Conservation (phyloP, 35 echinoderm and acorn worm genomes). For the Apostichopus japonicus region DNA sequence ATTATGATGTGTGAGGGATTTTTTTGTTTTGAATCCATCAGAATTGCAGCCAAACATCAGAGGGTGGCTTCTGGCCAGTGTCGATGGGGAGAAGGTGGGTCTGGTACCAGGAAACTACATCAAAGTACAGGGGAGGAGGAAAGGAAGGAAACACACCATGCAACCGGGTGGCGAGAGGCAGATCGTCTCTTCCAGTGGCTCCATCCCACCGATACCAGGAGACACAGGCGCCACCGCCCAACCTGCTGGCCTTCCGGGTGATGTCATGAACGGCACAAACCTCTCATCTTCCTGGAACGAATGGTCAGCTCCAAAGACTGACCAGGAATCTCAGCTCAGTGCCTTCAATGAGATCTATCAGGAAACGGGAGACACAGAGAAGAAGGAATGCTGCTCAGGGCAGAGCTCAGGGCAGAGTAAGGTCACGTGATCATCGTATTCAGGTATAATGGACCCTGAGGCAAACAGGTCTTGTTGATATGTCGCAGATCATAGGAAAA, state of each 20-base stretch:
- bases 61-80: constrained; percentile 94
- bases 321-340: constrained; percentile 16
- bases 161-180: neutral
- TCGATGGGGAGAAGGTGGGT: constrained; percentile 64
- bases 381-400: neutral
- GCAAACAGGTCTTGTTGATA: too few species aligned
- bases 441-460: too few species aligned
- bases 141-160: constrained; percentile 61
- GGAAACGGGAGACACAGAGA: neutral
- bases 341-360: constrained; percentile 26
- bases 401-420: neutral
- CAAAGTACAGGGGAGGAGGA: constrained; percentile 88
- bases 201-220: neutral
- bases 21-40: constrained; percentile 39
- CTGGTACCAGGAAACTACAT: constrained; percentile 97
- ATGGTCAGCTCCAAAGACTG: neutral
- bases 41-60: constrained; percentile 90
- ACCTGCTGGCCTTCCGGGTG: neutral
- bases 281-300: constrained; percentile 7
- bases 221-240: neutral
- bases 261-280: neutral
- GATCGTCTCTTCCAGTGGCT: neutral
- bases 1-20: too few species aligned
- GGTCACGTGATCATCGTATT: neutral
- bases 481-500: too few species aligned